Conservation (phyloP, 2,113 vertebrate genomes). For the Colinus virginianus region DNA sequence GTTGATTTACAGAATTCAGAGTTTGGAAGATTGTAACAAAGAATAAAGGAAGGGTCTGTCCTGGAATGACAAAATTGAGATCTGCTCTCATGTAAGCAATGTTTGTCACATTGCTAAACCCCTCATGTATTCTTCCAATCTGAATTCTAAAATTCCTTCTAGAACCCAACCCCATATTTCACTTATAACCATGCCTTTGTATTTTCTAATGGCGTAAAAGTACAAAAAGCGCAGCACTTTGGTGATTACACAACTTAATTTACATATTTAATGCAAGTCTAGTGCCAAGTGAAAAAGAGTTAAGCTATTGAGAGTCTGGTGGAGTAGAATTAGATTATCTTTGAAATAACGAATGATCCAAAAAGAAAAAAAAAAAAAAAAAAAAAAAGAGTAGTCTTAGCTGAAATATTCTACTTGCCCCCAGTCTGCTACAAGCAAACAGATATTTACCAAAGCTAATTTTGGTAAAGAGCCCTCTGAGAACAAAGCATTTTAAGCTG, state of each 20-base stretch:
- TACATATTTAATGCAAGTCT: not conserved
- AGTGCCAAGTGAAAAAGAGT: not conserved
- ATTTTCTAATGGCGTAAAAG: not conserved
- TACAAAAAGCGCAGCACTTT: not conserved
- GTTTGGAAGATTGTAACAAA: conserved; percentile 13
- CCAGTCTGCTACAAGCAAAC: not conserved
- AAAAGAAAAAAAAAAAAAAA: not conserved
- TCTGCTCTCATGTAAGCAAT: conserved; percentile 1
- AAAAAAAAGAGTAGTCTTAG: not conserved
- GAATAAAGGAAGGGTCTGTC: conserved; percentile 7
- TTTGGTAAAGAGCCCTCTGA: not conserved
- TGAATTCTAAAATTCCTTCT: not conserved
- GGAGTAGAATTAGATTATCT: not conserved
- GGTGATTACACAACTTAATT: not conserved
- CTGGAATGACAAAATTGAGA: conserved; percentile 12
- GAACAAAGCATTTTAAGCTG: not conserved
- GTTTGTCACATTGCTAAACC: not conserved
- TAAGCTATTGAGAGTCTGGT: not conserved
- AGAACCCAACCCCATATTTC: not conserved
- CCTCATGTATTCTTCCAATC: not conserved
- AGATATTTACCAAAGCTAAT: not conserved
- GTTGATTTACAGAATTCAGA: not conserved
- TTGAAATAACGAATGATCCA: not conserved
- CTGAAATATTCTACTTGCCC: not conserved
- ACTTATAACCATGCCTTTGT: not conserved